Evolutionary conservation across 92 coral and sea anemone species (phyloP).

Genomic region (Actinostola sp.): DNA sequence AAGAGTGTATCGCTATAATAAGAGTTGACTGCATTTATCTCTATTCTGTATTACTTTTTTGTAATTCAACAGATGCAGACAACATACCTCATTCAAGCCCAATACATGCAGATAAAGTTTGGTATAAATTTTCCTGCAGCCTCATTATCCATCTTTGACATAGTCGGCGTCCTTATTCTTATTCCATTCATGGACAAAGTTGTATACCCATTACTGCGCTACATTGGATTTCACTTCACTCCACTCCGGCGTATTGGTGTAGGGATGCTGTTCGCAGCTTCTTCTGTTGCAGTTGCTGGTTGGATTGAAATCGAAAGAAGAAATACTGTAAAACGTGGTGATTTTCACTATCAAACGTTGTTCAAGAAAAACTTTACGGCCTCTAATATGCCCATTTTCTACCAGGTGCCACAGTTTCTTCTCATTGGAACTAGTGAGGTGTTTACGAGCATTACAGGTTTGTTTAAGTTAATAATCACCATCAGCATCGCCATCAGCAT

Average conservation of each 20-base stretch:
- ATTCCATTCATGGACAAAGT: conserved; percentile 88
- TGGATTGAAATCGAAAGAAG: conserved; percentile 73
- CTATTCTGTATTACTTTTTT: not conserved
- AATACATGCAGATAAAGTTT: conserved; percentile 71
- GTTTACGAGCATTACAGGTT: conserved; percentile 82
- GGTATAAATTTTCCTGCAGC: conserved; percentile 60
- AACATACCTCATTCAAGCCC: conserved; percentile 80
- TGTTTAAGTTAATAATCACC: not conserved
- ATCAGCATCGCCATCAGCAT: too few species aligned
- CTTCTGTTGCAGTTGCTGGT: conserved; percentile 84
- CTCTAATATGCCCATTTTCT: conserved; percentile 72
- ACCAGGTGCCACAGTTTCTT: conserved; percentile 89
- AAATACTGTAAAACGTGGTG: conserved; percentile 4
- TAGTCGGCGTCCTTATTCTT: conserved; percentile 52
- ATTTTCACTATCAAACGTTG: not conserved
- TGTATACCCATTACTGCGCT: conserved; percentile 73
- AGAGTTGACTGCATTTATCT: not conserved
- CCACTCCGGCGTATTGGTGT: conserved; percentile 86
- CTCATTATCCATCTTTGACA: conserved; percentile 63
- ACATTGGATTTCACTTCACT: conserved; percentile 62
- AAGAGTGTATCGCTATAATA: too few species aligned
- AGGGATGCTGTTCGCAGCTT: conserved; percentile 85
- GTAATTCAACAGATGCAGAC: conserved; percentile 73
- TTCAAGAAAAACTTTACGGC: conserved; percentile 47
- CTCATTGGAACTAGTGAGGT: conserved; percentile 90